Percentiles rank a stretch among this genome's conserved stretches.
Conservation (phyloP, 2,113 vertebrate genomes). For the Gnathonemus echidnorhynchus region DNA sequence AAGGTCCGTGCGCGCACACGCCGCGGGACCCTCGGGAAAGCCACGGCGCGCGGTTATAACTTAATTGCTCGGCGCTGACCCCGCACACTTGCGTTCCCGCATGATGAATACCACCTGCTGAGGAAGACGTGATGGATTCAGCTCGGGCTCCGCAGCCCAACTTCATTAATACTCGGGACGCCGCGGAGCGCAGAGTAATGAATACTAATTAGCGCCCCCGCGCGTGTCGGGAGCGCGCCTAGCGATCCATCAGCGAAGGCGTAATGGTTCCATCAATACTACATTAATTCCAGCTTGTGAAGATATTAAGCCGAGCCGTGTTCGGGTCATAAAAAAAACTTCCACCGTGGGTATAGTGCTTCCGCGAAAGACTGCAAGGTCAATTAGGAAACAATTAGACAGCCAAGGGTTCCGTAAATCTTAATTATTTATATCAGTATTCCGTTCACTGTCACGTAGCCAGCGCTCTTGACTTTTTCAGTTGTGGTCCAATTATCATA, state of each 20-base stretch:
- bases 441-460: background rate
- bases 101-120: conserved; percentile 75
- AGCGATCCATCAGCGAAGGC: conserved; percentile 95
- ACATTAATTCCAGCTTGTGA: conserved; percentile 98
- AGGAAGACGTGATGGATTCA: conserved; percentile 84
- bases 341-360: conserved; percentile 74
- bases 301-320: conserved; percentile 95
- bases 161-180: conserved; percentile 99
- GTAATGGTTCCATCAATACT: conserved; percentile 99
- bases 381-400: conserved; percentile 97
- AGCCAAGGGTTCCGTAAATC: conserved; percentile 73
- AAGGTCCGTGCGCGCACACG: background rate
- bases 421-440: conserved; percentile 53
- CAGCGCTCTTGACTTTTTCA: background rate
- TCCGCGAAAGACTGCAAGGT: conserved; percentile 71
- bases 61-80: conserved; percentile 52
- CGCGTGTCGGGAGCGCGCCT: conserved; percentile 88
- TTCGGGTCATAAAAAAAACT: conserved; percentile 68
- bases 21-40: background rate
- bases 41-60: background rate
- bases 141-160: conserved; percentile 81
- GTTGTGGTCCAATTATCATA: background rate
- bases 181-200: conserved; percentile 98
- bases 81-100: conserved; percentile 59
- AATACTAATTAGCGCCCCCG: conserved; percentile 99